Conservation (phyloP, 2,113 vertebrate species). For the Oryzias celebensis region DNA sequence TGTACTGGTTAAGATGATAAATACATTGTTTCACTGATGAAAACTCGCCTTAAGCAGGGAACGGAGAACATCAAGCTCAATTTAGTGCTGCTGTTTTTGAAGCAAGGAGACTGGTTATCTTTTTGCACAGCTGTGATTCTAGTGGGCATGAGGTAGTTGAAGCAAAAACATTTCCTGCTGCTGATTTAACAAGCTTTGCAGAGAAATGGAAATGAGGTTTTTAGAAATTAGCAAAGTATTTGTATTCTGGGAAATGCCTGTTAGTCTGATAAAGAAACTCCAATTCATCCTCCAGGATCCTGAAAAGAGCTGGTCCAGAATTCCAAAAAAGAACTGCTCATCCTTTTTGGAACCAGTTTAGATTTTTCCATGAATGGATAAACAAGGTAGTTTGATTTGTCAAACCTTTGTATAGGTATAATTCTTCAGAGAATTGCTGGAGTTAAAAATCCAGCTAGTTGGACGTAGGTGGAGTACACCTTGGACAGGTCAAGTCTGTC, state of each 20-base stretch:
- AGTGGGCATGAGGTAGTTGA: not conserved
- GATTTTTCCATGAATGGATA: no score
- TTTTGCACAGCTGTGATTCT: not conserved
- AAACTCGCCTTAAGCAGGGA: conserved; percentile 6
- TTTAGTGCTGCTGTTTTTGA: not conserved
- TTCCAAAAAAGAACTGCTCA: no score
- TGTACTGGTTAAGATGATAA: not conserved
- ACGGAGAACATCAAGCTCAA: conserved; percentile 12
- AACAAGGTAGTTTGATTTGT: no score
- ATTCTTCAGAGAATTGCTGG: no score
- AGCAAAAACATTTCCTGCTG: not conserved
- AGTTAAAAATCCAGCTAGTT: no score
- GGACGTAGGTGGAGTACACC: no score
- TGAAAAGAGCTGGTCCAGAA: no score
- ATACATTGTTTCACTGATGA: conserved; percentile 9
- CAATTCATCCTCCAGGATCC: no score
- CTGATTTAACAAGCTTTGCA: not conserved
- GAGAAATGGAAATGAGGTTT: not conserved
- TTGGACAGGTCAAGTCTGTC: no score
- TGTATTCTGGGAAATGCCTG: not conserved
- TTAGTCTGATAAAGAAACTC: not conserved
- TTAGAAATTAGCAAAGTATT: not conserved
- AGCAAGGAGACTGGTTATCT: conserved; percentile 22
- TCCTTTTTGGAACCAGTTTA: no score
- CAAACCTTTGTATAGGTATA: no score